A percentile compares a stretch with the other conserved stretches of the same genome.
Conservation (phyloP, 2,797 vertebrate genomes). For the Helicolenus hilgendorfi region DNA sequence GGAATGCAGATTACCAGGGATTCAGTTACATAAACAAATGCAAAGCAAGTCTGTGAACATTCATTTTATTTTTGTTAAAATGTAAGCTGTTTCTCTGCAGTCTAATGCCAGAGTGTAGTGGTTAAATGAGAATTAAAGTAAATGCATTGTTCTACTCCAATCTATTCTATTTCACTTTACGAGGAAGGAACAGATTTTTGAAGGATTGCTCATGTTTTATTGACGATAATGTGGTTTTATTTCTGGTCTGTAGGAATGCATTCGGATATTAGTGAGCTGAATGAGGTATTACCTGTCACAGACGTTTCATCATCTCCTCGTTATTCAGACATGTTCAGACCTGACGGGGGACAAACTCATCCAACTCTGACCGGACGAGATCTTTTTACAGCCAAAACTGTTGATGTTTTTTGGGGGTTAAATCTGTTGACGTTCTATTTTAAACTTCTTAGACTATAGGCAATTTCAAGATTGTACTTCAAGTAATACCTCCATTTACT, state of each 20-base stretch:
- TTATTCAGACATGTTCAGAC: slow-evolving; percentile 15
- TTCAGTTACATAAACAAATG: not conserved
- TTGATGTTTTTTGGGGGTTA: not conserved
- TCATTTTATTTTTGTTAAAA: not conserved
- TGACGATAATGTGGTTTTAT: slow-evolving; percentile 1
- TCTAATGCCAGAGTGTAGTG: not conserved
- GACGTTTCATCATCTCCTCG: slow-evolving; percentile 1
- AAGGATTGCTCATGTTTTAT: not conserved
- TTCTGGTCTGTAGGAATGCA: not conserved
- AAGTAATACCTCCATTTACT: not conserved
- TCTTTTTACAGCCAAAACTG: not conserved
- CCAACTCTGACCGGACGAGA: not conserved
- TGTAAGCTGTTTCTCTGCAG: not conserved
- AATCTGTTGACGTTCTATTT: not conserved
- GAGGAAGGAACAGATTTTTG: not conserved
- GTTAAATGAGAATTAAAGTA: not conserved
- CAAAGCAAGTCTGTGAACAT: not conserved
- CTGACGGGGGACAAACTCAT: not conserved
- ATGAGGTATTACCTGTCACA: not conserved
- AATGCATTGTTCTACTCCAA: not conserved
- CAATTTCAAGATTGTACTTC: not conserved
- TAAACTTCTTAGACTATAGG: not conserved
- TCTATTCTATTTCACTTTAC: not conserved
- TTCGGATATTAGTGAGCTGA: not conserved
- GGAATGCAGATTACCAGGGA: not conserved